Base-by-base conservation (phyloP, 1,140 invertebrate species). In the Atopsyche davidsoni region DNA sequence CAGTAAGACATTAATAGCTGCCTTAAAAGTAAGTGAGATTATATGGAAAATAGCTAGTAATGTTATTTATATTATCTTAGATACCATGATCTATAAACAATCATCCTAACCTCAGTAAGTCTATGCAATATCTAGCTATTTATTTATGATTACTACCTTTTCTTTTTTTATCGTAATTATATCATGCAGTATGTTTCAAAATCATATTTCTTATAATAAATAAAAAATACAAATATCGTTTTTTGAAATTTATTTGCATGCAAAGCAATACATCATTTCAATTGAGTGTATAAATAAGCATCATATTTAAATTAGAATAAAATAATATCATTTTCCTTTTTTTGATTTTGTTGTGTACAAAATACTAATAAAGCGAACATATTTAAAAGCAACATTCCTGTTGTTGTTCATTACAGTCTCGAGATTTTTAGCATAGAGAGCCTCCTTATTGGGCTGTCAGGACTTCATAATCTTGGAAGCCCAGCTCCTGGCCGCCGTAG, bases 401-500 rank as follows among this genome's bases (percentile, higher is more conserved):
- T n/a, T n/a, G n/a, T n/a, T n/a, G n/a, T n/a, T n/a, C n/a, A n/a
- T n/a, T n/a, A n/a, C n/a, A n/a, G n/a, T n/a, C n/a, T n/a, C n/a
- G n/a, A n/a, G n/a, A n/a, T n/a, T n/a, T n/a, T n/a, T n/a, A n/a
- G n/a, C n/a, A n/a, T n/a, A n/a, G n/a, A n/a, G n/a, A n/a, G n/a
- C n/a, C n/a, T n/a, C n/a, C n/a, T 28, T 54, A 54, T 34, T 53
- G 28, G 41, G 34, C 28, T 13, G 81, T 72, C 42, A 85, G 69
- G 52, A 86, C 74, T 68, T 87, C 81, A 55, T 79, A 87, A 31
- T 85, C 78, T 34, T 70, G 64, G 61, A 78, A 83, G 16, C 76
- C 68, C 25, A 86, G 45, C 64, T 89, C 83, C 58, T 79, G 61
- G 46, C 86, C 83, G 4, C 69, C 80, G 56, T 77, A 88, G 4